Evolutionary conservation across 2,113 vertebrate genomes (phyloP).

Genomic region (Heliornis fulica): DNA sequence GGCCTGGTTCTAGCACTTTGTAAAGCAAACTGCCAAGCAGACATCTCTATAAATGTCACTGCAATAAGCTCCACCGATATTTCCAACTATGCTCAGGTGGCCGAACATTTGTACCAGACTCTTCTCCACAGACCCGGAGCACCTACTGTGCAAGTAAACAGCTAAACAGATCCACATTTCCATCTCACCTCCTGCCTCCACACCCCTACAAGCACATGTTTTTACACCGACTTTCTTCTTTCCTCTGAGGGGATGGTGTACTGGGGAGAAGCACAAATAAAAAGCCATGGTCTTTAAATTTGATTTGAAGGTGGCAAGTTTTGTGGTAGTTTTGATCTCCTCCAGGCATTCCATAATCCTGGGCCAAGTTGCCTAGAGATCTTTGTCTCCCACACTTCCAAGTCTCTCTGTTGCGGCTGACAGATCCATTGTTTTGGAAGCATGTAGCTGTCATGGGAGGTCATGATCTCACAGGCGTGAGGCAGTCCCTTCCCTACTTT

Average conservation of each 20-base stretch:
- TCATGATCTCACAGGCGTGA: slow-evolving; percentile 64
- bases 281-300: slow-evolving; percentile 65
- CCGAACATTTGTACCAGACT: not conserved
- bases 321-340: slow-evolving; percentile 67
- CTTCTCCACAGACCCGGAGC: not conserved
- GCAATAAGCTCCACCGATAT: not conserved
- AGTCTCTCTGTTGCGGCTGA: slow-evolving; percentile 62
- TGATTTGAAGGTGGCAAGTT: slow-evolving; percentile 64
- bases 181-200: slow-evolving; percentile 32
- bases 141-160: not conserved
- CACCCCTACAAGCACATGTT: slow-evolving; percentile 33
- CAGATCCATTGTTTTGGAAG: slow-evolving; percentile 66
- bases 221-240: slow-evolving; percentile 44
- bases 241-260: slow-evolving; percentile 11
- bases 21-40: not conserved
- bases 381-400: slow-evolving; percentile 66
- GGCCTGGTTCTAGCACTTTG: not conserved
- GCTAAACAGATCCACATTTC: not conserved
- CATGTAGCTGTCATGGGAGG: slow-evolving; percentile 70
- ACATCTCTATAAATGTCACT: not conserved
- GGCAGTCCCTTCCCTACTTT: slow-evolving; percentile 51
- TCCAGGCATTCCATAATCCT: slow-evolving; percentile 67
- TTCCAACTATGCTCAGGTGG: not conserved
- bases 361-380: slow-evolving; percentile 72
- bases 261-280: slow-evolving; percentile 50